phyloP scores from a whole-genome alignment of 2,888 invertebrate genomes.

The Sepiola atlantica region DNA sequence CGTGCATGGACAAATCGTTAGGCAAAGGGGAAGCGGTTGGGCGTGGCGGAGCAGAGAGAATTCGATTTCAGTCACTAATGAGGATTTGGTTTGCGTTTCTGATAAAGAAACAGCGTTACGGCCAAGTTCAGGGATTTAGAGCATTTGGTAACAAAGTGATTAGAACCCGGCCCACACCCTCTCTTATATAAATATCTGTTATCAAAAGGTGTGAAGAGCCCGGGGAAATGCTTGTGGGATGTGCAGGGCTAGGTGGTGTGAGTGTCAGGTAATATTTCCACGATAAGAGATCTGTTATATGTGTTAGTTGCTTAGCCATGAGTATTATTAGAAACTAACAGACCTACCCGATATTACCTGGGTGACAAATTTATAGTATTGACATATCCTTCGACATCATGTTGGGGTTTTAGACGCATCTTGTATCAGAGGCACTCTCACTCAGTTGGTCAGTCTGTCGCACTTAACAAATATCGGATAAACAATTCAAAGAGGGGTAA shows the following conservation, averaged over 20 bases:
- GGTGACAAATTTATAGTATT: too few relatives aligned
- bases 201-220: not conserved
- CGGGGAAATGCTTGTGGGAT: not conserved
- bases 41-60: not conserved
- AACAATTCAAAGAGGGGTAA: too few relatives aligned
- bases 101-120: not conserved
- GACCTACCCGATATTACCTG: too few relatives aligned
- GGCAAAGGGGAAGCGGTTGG: not conserved
- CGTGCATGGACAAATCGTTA: not conserved
- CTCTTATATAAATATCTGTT: not conserved
- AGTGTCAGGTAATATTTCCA: not conserved
- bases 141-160: not conserved
- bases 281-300: not conserved
- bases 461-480: too few relatives aligned
- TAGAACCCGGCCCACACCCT: not conserved
- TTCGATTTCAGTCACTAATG: not conserved
- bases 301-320: not conserved
- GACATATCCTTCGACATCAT: too few relatives aligned
- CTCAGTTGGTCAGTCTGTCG: too few relatives aligned
- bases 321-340: too few relatives aligned
- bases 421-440: too few relatives aligned
- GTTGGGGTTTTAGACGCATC: too few relatives aligned
- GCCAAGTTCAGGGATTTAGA: not conserved
- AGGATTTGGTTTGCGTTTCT: conserved; percentile 6
- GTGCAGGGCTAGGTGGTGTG: too few relatives aligned